Evolutionary conservation across 1,140 invertebrate genomes (phyloP), one percentile per base, ranked within the genome.

Genomic region (Polypedilum vanderplanki): DNA sequence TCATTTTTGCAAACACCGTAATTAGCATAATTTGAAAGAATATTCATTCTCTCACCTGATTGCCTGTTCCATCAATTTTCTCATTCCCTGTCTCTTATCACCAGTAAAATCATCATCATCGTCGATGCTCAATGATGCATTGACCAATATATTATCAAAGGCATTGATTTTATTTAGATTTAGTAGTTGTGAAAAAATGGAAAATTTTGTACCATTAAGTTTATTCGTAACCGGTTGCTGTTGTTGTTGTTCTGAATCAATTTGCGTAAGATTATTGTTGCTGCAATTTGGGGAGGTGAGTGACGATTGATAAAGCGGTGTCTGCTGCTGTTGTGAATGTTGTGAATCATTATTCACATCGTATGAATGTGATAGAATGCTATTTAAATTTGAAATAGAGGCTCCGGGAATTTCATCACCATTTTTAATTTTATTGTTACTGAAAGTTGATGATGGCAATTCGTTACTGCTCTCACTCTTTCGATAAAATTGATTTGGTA

Each of bases 141-240:
- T 70, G 17, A 70, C 7, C 20, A 70, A 17, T 12, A 70, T 5
- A 18, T 70, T 70, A 18, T 70, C 65, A 70, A 70, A 70, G 17
- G 65, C 65, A 22, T 22, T 70, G 65, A 70, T 70, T 70, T 70
- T 70, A 70, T 70, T 70, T 70, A 70, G 20, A 70, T 70, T 70
- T 18, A 18, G 7, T 20, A 70, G 18, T 70, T 70, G 65, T 20
- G 65, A 70, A 70, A 70, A 70, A 18, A 70, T 70, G 65, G 65
- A 70, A 20, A 70, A 70, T 22, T 70, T 70, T 70, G 65, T 70
- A 70, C 65, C 65, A 70, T 70, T 70, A 18, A 22, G 65, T 33
- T 33, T 33, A 33, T 5, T 33, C 5, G 17, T n/a, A 20, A 18
- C 17, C 65, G n/a, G n/a, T 70, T 4, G 20, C 18, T 70, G 65